Evolutionary conservation across 2,797 vertebrate genomes (phyloP).

Genomic region (Macropodus opercularis): DNA sequence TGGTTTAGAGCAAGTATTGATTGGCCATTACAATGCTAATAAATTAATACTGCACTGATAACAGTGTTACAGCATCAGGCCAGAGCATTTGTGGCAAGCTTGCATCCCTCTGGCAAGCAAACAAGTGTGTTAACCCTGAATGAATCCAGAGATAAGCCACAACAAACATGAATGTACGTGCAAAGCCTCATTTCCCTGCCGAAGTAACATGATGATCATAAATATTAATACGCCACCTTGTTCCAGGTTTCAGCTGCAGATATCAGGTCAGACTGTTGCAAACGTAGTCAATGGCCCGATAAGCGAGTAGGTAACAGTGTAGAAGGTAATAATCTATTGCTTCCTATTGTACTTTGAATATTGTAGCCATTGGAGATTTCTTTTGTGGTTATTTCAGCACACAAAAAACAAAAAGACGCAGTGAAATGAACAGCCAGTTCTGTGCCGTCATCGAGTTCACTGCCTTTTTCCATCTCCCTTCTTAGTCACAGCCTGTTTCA

Average conservation of each 20-base stretch:
- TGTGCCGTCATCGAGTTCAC: neutral
- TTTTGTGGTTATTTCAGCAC: neutral
- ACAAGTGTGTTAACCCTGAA: neutral
- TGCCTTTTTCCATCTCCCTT: no score
- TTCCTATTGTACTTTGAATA: slow-evolving; percentile 1
- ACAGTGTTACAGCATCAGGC: slow-evolving; percentile 7
- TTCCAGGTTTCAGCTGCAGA: neutral
- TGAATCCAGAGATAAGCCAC: slow-evolving; percentile 11
- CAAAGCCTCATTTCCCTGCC: neutral
- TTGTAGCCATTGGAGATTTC: neutral
- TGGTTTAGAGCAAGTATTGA: slow-evolving; percentile 29
- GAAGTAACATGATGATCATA: neutral
- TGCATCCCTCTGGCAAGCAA: neutral
- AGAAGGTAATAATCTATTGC: neutral
- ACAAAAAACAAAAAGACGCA: neutral
- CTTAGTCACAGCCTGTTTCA: neutral
- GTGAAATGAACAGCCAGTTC: no score
- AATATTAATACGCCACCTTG: neutral
- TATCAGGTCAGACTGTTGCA: neutral
- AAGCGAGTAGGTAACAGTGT: slow-evolving; percentile 5
- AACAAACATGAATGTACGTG: neutral
- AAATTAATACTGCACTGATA: slow-evolving; percentile 32
- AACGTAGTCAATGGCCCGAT: neutral
- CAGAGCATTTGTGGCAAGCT: neutral
- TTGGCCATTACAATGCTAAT: slow-evolving; percentile 28